Percentiles rank a stretch among this genome's conserved stretches.
These are phyloP conservation scores for Hippocampus mohnikei DNA, from an alignment of 2,113 vertebrate genomes.

Conservation along the genomic window DNA sequence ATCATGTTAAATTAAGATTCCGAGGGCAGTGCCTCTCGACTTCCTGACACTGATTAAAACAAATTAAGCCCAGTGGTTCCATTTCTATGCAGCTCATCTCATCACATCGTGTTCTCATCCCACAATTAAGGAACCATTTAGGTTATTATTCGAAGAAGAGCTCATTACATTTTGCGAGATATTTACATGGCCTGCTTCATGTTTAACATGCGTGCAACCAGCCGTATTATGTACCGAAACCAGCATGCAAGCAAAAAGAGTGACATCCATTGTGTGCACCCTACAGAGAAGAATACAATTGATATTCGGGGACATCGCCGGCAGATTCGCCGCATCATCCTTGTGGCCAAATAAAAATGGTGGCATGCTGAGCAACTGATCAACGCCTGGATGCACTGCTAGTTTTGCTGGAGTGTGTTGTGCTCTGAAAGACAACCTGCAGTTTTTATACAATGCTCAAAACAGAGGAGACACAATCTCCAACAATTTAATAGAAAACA, in stretches of 20 bases:
- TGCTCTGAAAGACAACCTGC: too few relatives aligned
- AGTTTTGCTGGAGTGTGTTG: too few relatives aligned
- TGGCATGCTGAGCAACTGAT: constrained; percentile 35
- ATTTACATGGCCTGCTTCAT: constrained; percentile 6
- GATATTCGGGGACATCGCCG: constrained; percentile 44
- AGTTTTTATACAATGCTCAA: too few relatives aligned
- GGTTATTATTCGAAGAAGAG: constrained; percentile 31
- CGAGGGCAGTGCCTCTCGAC: background rate
- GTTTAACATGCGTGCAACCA: constrained; percentile 4
- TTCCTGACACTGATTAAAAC: constrained; percentile 21
- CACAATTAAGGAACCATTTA: constrained; percentile 42
- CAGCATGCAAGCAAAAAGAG: background rate
- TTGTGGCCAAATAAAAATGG: constrained; percentile 25
- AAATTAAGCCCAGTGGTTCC: constrained; percentile 18
- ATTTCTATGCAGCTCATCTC: constrained; percentile 34
- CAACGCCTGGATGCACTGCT: background rate
- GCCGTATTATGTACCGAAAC: background rate
- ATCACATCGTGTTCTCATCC: constrained; percentile 31
- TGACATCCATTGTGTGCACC: constrained; percentile 7
- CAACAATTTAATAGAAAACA: too few relatives aligned
- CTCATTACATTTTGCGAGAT: constrained; percentile 7
- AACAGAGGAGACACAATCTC: too few relatives aligned
- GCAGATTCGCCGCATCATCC: constrained; percentile 6
- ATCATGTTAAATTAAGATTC: constrained; percentile 1
- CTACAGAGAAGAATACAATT: constrained; percentile 30